These are phyloP conservation scores for Acleris sparsana DNA, from an alignment of 2,888 invertebrate genomes.

Conservation along the genomic window DNA sequence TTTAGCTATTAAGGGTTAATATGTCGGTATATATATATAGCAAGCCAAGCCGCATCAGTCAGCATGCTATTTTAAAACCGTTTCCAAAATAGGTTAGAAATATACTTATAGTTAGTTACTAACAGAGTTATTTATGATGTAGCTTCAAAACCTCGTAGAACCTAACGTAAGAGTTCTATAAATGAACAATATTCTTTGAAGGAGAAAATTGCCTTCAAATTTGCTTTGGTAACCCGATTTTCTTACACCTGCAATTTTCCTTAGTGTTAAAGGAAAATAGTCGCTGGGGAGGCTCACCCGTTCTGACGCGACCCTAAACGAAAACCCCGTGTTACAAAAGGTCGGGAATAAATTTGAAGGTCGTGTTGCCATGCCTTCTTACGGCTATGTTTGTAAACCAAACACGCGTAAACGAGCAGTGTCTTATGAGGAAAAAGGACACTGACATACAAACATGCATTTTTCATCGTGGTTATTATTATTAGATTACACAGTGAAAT, in stretches of 20 bases:
- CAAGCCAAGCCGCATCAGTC: no score
- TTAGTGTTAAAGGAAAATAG: conserved; percentile 67
- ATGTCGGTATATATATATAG: no score
- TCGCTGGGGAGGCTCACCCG: conserved; percentile 55
- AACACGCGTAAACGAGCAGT: no score
- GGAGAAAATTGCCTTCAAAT: conserved; percentile 75
- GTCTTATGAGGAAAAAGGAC: no score
- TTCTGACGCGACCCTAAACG: conserved; percentile 48
- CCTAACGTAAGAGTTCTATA: conserved; percentile 46
- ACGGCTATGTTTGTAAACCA: no score
- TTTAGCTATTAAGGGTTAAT: no score
- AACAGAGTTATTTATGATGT: neutral
- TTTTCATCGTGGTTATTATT: no score
- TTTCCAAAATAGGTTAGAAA: no score
- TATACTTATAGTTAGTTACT: no score
- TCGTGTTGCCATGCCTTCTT: neutral
- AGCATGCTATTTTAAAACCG: no score
- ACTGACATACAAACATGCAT: no score
- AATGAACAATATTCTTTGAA: conserved; percentile 58
- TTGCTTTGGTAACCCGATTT: conserved; percentile 75
- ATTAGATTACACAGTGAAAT: no score
- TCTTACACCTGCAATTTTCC: conserved; percentile 65
- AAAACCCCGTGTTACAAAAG: conserved; percentile 8
- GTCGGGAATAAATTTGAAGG: neutral
- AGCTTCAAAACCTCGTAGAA: conserved; percentile 40